A percentile compares a stretch with the other conserved stretches of the same genome.
These are phyloP conservation scores for Danio choprae DNA, from an alignment of 2,797 vertebrate species.

Conservation along the genomic window DNA sequence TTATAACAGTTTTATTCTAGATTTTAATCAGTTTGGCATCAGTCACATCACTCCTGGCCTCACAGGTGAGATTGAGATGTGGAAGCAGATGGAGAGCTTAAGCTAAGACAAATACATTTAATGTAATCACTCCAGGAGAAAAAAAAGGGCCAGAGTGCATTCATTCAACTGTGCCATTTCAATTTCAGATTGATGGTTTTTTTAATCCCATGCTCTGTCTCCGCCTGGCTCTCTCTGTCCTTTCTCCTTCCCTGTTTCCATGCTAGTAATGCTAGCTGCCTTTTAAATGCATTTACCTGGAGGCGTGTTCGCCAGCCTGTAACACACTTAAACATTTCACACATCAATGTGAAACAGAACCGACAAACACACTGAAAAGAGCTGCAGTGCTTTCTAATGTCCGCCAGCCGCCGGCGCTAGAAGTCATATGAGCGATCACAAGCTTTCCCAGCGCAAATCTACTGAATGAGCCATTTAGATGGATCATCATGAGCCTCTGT, in stretches of 20 bases:
- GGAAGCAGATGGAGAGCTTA: constrained; percentile 10
- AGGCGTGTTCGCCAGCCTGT: constrained; percentile 17
- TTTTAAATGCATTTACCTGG: constrained; percentile 19
- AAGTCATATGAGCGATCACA: constrained; percentile 40
- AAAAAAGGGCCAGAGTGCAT: constrained; percentile 10
- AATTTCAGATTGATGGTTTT: constrained; percentile 32
- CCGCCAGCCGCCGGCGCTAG: constrained; percentile 22
- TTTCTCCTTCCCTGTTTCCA: neutral
- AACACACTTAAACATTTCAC: constrained; percentile 26
- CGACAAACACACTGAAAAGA: constrained; percentile 35
- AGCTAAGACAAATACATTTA: constrained; percentile 26
- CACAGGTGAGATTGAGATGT: neutral
- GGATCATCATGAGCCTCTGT: neutral
- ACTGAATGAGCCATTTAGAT: constrained; percentile 15
- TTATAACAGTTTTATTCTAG: neutral
- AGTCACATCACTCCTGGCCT: constrained; percentile 22
- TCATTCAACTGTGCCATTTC: constrained; percentile 23
- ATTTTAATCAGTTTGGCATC: neutral
- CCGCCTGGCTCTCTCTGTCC: neutral
- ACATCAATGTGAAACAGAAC: constrained; percentile 24
- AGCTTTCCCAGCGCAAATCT: constrained; percentile 2
- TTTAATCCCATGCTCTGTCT: constrained; percentile 18
- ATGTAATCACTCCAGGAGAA: neutral
- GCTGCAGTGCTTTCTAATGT: constrained; percentile 21
- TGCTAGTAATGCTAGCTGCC: constrained; percentile 24